A percentile compares a stretch with the other conserved stretches of the same genome.
Evolutionary conservation across 1,140 invertebrate genomes (phyloP).

Genomic region (Stenopsyche tienmushanensis): DNA sequence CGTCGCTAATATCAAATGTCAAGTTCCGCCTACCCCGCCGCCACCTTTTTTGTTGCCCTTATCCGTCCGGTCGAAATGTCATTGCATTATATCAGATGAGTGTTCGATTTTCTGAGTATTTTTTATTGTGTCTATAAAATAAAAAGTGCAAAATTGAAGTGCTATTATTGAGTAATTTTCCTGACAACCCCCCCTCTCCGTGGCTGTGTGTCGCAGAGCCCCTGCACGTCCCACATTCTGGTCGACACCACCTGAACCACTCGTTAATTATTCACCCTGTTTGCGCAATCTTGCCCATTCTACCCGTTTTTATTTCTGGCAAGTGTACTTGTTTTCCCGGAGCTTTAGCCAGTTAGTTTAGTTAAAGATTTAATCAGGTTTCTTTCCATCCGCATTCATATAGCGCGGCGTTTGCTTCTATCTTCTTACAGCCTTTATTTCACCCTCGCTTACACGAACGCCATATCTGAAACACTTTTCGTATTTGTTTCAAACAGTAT

Average conservation of each 20-base stretch:
- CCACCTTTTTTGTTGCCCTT: slow-evolving; percentile 17
- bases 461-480: too few relatives aligned
- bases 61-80: slow-evolving; percentile 26
- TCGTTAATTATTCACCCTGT: slow-evolving; percentile 39
- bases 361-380: slow-evolving; percentile 36
- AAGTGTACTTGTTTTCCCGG: slow-evolving; percentile 16
- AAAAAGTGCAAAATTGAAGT: too few relatives aligned
- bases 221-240: not conserved
- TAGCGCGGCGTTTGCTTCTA: not conserved
- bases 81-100: slow-evolving; percentile 24
- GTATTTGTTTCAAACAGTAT: too few relatives aligned
- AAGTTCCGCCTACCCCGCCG: slow-evolving; percentile 6
- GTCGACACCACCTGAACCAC: slow-evolving; percentile 16
- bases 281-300: slow-evolving; percentile 34
- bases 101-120: too few relatives aligned
- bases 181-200: too few relatives aligned
- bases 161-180: too few relatives aligned
- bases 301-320: slow-evolving; percentile 13
- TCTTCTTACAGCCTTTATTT: too few relatives aligned
- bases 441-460: too few relatives aligned
- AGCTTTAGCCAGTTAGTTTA: slow-evolving; percentile 2
- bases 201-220: not conserved
- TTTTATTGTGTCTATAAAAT: too few relatives aligned
- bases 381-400: slow-evolving; percentile 12
- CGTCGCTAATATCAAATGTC: slow-evolving; percentile 37